phyloP scores from a whole-genome alignment of 2,888 invertebrate genomes.

The Rhagonycha fulva region DNA sequence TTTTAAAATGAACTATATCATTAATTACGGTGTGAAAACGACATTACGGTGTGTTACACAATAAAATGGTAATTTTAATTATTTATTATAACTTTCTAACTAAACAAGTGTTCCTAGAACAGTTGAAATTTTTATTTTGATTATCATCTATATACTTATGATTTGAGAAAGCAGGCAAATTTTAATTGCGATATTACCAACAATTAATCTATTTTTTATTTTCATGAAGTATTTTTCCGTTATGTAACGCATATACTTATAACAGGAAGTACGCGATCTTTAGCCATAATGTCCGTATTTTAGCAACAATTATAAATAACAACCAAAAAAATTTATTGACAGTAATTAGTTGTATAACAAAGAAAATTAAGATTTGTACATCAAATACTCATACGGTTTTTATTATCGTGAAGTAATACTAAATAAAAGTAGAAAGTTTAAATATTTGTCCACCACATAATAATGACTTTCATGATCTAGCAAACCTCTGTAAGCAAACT shows the following conservation, averaged over 20 bases:
- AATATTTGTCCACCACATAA: slow-evolving; percentile 21
- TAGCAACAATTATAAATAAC: background rate
- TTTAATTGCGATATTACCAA: background rate
- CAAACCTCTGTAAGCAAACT: background rate
- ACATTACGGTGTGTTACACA: background rate
- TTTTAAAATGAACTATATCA: background rate
- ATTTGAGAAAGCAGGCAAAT: background rate
- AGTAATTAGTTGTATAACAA: background rate
- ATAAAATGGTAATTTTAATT: background rate
- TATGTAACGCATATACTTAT: background rate
- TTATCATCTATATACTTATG: background rate
- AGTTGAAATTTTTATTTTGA: background rate
- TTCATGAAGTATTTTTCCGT: background rate
- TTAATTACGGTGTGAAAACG: background rate
- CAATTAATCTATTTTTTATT: background rate
- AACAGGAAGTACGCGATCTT: background rate
- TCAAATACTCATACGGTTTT: slow-evolving; percentile 8
- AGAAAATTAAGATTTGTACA: slow-evolving; percentile 1
- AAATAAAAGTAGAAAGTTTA: slow-evolving; percentile 25
- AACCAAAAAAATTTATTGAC: background rate
- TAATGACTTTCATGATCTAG: slow-evolving; percentile 21
- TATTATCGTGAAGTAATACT: slow-evolving; percentile 25
- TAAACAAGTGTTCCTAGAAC: background rate
- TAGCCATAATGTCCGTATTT: background rate
- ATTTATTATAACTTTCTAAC: background rate